Evolutionary conservation across 2,113 vertebrate species (phyloP).

Genomic region (Nestor notabilis): DNA sequence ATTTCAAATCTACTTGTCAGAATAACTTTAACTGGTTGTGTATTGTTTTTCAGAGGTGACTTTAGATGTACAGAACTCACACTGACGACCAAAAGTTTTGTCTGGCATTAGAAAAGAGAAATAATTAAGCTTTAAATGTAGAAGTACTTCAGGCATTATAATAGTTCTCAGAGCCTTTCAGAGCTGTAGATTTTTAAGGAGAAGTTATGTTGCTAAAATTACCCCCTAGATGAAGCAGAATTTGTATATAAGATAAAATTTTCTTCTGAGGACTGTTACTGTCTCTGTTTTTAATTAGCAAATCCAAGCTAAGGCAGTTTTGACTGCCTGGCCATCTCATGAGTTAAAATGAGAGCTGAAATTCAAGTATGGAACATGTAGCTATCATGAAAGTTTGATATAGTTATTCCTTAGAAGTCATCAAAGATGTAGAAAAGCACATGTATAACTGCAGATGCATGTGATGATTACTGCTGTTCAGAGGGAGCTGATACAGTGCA

Average conservation of each 20-base stretch:
- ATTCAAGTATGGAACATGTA: not conserved
- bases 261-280: not conserved
- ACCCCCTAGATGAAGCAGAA: not conserved
- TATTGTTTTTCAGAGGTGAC: not conserved
- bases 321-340: not conserved
- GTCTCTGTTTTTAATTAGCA: not conserved
- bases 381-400: not conserved
- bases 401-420: not conserved
- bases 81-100: not conserved
- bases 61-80: not conserved
- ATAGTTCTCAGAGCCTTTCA: not conserved
- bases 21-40: not conserved
- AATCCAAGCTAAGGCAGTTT: not conserved
- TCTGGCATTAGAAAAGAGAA: not conserved
- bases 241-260: not conserved
- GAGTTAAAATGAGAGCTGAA: not conserved
- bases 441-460: not conserved
- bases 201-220: not conserved
- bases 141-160: not conserved
- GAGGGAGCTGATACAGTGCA: not conserved
- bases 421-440: not conserved
- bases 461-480: not conserved
- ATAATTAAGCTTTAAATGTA: not conserved
- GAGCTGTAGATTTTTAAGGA: not conserved
- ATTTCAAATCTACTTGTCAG: not conserved